A percentile compares a stretch with the other conserved stretches of the same genome.
Conservation (phyloP, 2,113 vertebrate genomes). For the Takifugu flavidus region DNA sequence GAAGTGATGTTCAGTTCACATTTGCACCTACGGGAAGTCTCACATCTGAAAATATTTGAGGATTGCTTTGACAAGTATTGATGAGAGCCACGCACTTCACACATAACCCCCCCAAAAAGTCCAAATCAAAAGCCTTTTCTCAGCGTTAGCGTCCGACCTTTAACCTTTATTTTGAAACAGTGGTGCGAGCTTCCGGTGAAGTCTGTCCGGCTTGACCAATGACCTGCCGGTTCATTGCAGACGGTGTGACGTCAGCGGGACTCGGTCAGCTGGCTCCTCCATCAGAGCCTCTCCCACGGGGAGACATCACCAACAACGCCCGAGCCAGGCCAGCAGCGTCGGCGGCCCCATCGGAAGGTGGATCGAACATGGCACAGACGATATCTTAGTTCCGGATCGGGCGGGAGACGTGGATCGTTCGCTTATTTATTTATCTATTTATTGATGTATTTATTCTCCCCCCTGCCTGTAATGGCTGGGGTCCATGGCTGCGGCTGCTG, state of each 20-base stretch:
- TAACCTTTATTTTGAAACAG: constrained; percentile 33
- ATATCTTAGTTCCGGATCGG: constrained; percentile 9
- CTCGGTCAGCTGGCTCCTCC: constrained; percentile 70
- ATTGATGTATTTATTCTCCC: constrained; percentile 54
- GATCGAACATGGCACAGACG: constrained; percentile 28
- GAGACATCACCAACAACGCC: constrained; percentile 63
- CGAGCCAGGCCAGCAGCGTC: constrained; percentile 39
- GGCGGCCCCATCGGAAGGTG: constrained; percentile 32
- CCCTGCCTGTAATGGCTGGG: constrained; percentile 63
- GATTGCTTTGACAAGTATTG: no score
- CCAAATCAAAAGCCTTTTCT: no score
- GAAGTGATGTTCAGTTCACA: no score
- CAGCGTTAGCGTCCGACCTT: no score
- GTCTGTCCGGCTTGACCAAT: constrained; percentile 16
- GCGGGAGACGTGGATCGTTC: constrained; percentile 5
- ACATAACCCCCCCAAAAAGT: no score
- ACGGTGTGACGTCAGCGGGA: constrained; percentile 70
- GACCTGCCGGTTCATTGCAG: constrained; percentile 52
- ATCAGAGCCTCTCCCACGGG: constrained; percentile 69
- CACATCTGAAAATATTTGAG: no score
- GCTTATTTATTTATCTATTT: constrained; percentile 61
- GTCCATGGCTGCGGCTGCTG: constrained; percentile 67
- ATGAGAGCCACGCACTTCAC: no score
- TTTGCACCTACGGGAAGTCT: no score
- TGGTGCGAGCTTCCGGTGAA: background rate